Base-by-base conservation (phyloP, 1,140 invertebrate species). In the Calliphora vicina region DNA sequence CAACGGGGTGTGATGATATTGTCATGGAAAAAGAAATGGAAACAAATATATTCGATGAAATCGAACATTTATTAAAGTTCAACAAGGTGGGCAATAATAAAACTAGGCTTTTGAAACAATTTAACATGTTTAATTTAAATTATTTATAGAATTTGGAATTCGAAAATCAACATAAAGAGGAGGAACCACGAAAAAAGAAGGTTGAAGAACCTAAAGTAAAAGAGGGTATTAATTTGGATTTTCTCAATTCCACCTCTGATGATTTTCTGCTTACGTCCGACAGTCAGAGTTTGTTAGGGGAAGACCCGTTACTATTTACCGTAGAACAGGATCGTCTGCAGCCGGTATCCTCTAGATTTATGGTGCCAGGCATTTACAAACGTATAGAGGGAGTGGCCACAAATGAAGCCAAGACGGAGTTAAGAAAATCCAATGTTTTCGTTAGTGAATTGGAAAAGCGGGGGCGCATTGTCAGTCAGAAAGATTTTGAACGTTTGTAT, bases 341-440 rank as follows among this genome's bases (percentile, higher is more conserved):
- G 26, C 83, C 83, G 0, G 29, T 84, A n/a, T 82, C 73, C 23
- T 82, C 83, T 0, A 73, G 73, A 17, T 84, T 84, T 82, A 84
- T 84, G 83, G 81, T 84, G 4, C 83, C 83, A 0, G 83, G 83
- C 26, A 84, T 84, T 15, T 84, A 84, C 42, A 84, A 84, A 15
- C 82, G 78, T 15, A 71, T 82, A 13, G 73, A 82, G 26, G 27
- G 71, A 42, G 25, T 50, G 35, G 83, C 25, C 12, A 6, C 9
- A 1, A 43, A 81, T 17, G 42, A 27, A 9, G 81, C 76, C 25
- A 29, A 45, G 13, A 20, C 23, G 6, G 17, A 71, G 6, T 13
- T 20, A 43, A 67, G 61, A 26, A 80, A 80, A 27, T 26, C 15
- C 1, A 83, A 83, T 67, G 82, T 83, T 12, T 83, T 78, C 20